phyloP scores from a whole-genome alignment of 2,797 vertebrate genomes.

The Falco columbarius region DNA sequence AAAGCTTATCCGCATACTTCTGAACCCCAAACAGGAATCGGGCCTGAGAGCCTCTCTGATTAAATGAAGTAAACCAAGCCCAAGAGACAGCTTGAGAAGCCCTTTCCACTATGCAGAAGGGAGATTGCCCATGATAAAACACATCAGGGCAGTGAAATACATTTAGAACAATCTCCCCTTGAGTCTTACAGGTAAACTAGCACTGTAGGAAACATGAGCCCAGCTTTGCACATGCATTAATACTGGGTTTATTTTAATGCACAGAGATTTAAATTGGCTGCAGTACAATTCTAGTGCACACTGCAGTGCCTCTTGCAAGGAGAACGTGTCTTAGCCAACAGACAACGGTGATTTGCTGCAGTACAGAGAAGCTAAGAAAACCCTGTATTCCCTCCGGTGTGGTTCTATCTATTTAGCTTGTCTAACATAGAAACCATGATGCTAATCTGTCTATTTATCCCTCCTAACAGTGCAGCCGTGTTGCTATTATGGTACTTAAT shows the following conservation, averaged over 20 bases:
- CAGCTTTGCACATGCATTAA: neutral
- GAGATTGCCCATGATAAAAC: neutral
- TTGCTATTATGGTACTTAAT: slow-evolving; percentile 44
- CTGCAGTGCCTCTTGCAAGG: neutral
- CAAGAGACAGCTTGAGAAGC: neutral
- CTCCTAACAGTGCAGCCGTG: slow-evolving; percentile 39
- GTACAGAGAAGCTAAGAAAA: neutral
- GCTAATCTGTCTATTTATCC: slow-evolving; percentile 56
- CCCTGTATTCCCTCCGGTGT: slow-evolving; percentile 33
- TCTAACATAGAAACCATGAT: slow-evolving; percentile 19
- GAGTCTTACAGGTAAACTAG: neutral
- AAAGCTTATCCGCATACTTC: slow-evolving; percentile 62
- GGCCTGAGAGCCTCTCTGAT: neutral
- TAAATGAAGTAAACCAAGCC: neutral
- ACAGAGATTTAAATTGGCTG: neutral
- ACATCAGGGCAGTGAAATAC: neutral
- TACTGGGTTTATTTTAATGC: neutral
- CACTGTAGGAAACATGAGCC: neutral
- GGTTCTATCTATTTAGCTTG: slow-evolving; percentile 38
- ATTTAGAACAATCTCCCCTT: neutral
- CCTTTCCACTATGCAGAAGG: neutral
- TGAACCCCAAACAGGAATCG: slow-evolving; percentile 20
- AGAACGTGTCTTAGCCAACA: neutral
- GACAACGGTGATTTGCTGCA: slow-evolving; percentile 2
- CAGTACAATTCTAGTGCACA: neutral